These are phyloP conservation scores for Cephus nigrinus DNA, from an alignment of 2,888 invertebrate species.

Conservation along the genomic window DNA sequence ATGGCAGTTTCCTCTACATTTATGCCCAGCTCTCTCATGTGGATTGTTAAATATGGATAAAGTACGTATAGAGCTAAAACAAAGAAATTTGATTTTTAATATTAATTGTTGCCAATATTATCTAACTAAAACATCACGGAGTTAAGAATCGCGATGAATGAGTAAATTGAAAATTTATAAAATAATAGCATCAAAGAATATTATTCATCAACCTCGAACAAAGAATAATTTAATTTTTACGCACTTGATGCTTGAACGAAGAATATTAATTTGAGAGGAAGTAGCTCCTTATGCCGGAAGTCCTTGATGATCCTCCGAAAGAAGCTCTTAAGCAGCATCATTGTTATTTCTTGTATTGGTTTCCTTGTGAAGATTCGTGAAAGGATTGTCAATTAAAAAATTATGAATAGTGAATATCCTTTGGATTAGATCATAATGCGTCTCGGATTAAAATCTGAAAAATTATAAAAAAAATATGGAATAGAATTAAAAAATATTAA, in stretches of 20 bases:
- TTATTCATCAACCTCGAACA: background rate
- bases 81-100: conserved; percentile 10
- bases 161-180: background rate
- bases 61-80: conserved; percentile 76
- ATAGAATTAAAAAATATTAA: background rate
- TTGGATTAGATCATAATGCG: background rate
- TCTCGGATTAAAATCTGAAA: background rate
- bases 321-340: conserved; percentile 73
- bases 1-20: conserved; percentile 84
- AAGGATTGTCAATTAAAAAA: background rate
- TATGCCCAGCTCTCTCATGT: conserved; percentile 83
- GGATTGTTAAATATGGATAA: conserved; percentile 83
- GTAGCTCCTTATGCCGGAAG: conserved; percentile 77
- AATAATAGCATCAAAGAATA: background rate
- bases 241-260: conserved; percentile 84
- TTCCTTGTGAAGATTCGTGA: background rate
- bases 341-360: conserved; percentile 54
- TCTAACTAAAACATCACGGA: too few relatives aligned
- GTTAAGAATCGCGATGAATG: background rate
- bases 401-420: background rate
- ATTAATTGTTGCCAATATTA: background rate
- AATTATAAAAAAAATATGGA: background rate
- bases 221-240: conserved; percentile 52
- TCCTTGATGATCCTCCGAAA: conserved; percentile 77
- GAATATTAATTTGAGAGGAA: conserved; percentile 80